Evolutionary conservation across 2,888 invertebrate genomes (phyloP).

Genomic region (Eubasilissa splendida): DNA sequence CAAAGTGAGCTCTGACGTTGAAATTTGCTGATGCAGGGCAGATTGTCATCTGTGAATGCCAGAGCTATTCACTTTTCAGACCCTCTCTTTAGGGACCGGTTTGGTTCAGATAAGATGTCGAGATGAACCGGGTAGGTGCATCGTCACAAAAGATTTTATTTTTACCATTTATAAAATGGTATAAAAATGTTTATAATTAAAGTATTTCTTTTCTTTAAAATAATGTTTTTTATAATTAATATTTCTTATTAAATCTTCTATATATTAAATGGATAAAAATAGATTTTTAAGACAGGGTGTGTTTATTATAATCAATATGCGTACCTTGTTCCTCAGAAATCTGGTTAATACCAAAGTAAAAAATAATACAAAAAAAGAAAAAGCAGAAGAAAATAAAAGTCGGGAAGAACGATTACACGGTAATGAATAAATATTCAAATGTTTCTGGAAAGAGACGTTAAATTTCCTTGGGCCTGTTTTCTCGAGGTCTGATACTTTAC

Average conservation of each 20-base stretch:
- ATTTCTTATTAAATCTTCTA: too few relatives aligned
- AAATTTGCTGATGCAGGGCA: constrained; percentile 1
- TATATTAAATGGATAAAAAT: neutral
- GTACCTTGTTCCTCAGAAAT: neutral
- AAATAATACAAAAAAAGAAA: constrained; percentile 10
- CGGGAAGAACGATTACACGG: constrained; percentile 19
- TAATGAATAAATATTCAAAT: constrained; percentile 51
- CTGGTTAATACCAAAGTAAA: constrained; percentile 23
- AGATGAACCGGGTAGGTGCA: neutral
- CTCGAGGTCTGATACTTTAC: constrained; percentile 46
- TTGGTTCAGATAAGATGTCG: neutral
- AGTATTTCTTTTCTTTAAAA: too few relatives aligned
- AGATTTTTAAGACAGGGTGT: neutral
- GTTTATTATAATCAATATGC: neutral
- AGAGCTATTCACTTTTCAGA: neutral
- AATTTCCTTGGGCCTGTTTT: constrained; percentile 40
- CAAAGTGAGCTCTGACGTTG: neutral
- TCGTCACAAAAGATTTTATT: too few relatives aligned
- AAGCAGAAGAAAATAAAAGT: neutral
- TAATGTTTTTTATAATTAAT: too few relatives aligned
- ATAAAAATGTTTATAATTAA: too few relatives aligned
- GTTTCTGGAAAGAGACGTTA: constrained; percentile 34
- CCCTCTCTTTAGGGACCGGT: constrained; percentile 7
- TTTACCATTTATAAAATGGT: too few relatives aligned
- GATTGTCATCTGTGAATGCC: constrained; percentile 11